A percentile compares a stretch with the other conserved stretches of the same genome.
These are phyloP conservation scores for Stichopus chloronotus DNA, from an alignment of 35 echinoderm and acorn worm species.

Conservation along the genomic window DNA sequence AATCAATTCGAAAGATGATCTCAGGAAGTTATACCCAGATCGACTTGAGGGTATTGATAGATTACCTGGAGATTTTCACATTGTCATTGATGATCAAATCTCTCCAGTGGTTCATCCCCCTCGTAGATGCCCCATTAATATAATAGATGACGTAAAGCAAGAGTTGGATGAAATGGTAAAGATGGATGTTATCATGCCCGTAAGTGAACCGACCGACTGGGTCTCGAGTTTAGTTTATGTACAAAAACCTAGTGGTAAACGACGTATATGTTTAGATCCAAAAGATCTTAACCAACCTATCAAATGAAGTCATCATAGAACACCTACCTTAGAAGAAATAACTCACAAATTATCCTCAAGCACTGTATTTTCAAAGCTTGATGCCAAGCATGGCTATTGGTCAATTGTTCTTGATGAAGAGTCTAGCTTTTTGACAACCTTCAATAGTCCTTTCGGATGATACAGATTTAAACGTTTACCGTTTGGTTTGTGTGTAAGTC, in stretches of 20 bases:
- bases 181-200: too few relatives aligned
- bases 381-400: constrained; percentile 28
- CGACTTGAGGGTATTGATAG: constrained; percentile 62
- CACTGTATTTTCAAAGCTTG: not conserved
- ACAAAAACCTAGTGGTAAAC: not conserved
- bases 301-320: not conserved
- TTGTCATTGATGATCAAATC: constrained; percentile 45
- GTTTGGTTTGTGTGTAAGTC: constrained; percentile 62
- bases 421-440: constrained; percentile 28
- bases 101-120: constrained; percentile 62
- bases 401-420: not conserved
- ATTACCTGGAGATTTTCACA: constrained; percentile 48
- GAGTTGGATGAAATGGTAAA: too few relatives aligned
- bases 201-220: not conserved
- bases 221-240: not conserved
- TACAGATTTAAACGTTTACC: constrained; percentile 24
- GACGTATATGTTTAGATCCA: not conserved
- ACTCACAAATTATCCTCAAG: not conserved
- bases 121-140: constrained; percentile 35
- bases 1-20: not conserved
- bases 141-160: constrained; percentile 51
- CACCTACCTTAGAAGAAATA: not conserved
- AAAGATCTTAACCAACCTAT: not conserved
- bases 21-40: constrained; percentile 52
- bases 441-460: constrained; percentile 65